Conservation (phyloP, 2,797 vertebrate species). For the Silurus lanzhouensis region DNA sequence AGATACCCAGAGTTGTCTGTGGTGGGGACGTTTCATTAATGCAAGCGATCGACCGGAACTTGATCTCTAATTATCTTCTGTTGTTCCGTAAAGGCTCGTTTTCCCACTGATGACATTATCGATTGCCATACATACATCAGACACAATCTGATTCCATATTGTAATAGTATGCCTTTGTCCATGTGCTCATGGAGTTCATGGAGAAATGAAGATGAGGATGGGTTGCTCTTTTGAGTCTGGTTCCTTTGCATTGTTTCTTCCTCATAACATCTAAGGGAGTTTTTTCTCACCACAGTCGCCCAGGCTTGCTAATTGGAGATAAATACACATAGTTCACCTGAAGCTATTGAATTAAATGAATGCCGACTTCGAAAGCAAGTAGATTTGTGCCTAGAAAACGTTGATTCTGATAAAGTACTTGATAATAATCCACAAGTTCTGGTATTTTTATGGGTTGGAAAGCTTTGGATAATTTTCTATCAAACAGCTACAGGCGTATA, state of each 20-base stretch:
- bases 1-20: background rate
- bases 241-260: too few species aligned
- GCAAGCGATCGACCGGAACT: background rate
- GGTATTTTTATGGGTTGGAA: background rate
- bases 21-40: background rate
- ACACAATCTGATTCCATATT: too few species aligned
- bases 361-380: background rate
- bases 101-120: background rate
- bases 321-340: too few species aligned
- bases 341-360: too few species aligned
- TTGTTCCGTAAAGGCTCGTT: background rate
- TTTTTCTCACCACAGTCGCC: too few species aligned
- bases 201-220: too few species aligned
- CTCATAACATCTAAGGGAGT: too few species aligned
- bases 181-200: too few species aligned
- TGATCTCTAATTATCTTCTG: background rate
- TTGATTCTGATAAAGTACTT: background rate
- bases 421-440: background rate
- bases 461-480: background rate
- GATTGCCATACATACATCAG: background rate
- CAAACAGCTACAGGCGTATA: background rate
- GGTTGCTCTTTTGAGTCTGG: too few species aligned
- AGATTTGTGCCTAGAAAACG: background rate
- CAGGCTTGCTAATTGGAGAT: too few species aligned
- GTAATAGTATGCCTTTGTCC: too few species aligned